Base-by-base conservation (phyloP, 2,797 vertebrate genomes). In the Mallotus villosus region DNA sequence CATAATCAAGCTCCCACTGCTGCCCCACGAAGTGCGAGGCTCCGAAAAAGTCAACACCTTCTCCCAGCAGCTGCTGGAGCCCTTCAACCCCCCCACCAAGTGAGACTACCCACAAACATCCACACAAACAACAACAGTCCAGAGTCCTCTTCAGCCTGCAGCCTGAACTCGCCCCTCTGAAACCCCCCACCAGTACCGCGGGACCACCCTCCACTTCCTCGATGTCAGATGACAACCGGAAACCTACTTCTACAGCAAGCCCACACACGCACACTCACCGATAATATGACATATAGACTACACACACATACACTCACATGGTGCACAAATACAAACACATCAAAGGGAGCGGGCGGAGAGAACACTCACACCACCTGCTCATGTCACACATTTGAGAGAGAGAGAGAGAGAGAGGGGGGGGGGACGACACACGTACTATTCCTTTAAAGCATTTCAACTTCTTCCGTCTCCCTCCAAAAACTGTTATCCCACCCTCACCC, bases 41-140 rank as follows among this genome's bases (percentile, higher is more conserved):
- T 91, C 94, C 0, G 96, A 97, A 82, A 98, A 97, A 86, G 96
- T 98, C 83, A 97, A 98, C 89, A 95, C 93, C 2, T 98, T 98
- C 92, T 97, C 96, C 17, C 92, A 93, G 89, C 96, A 96, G 74
- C 94, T 97, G 70, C 92, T 98, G 89, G 96, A 98, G 80, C 95
- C 97, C 74, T 96, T 95, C 91, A 97, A 91, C 82, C 95, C 95
- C 49, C 96, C 96, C 69, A 96, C 94, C 65, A 90, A 94, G 85
- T 94, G 93, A 94, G 51, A 86, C 22, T 62, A 46, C 69, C 68
- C 51, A 7, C 25, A 11, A 46, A 46, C 12, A 14, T 14, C 0
- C 41, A 46, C 41, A 46, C 41, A 46, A 46, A 46, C 41, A 46
- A 46, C 41, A 46, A 14, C 41, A 46, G 41, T 46, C 41, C 41